Conservation (phyloP, 2,113 vertebrate species). For the Notothenia coriiceps region DNA sequence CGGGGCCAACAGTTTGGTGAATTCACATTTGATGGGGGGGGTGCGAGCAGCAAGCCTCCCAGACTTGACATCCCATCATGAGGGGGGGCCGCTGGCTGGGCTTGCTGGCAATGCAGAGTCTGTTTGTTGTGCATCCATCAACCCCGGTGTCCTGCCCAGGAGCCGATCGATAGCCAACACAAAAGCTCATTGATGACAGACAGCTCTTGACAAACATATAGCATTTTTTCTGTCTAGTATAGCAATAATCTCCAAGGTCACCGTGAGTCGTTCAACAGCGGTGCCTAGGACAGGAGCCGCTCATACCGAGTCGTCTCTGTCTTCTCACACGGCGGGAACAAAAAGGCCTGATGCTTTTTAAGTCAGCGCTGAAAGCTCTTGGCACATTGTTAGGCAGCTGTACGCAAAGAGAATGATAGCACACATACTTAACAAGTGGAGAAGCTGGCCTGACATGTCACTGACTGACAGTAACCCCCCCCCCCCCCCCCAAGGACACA, state of each 20-base stretch:
- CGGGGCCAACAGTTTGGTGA: slow-evolving; percentile 11
- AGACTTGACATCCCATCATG: slow-evolving; percentile 75
- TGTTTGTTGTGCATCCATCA: slow-evolving; percentile 84
- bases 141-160: slow-evolving; percentile 71
- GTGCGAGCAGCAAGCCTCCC: slow-evolving; percentile 19
- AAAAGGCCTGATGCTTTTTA: slow-evolving; percentile 66
- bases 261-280: slow-evolving; percentile 51
- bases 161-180: slow-evolving; percentile 82
- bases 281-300: slow-evolving; percentile 22
- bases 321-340: slow-evolving; percentile 33
- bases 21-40: slow-evolving; percentile 24
- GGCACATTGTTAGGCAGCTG: slow-evolving; percentile 72
- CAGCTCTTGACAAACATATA: slow-evolving; percentile 84
- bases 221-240: slow-evolving; percentile 83
- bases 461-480: slow-evolving; percentile 52
- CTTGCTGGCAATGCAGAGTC: slow-evolving; percentile 79
- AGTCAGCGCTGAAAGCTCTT: slow-evolving; percentile 66
- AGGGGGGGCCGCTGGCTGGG: slow-evolving; percentile 37
- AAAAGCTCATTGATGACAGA: slow-evolving; percentile 84
- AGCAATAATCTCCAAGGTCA: slow-evolving; percentile 86
- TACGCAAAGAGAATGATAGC: slow-evolving; percentile 58
- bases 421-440: slow-evolving; percentile 57
- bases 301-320: slow-evolving; percentile 29
- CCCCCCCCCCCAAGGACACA: slow-evolving; percentile 48
- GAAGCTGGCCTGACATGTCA: slow-evolving; percentile 57